Evolutionary conservation across 2,888 invertebrate species (phyloP).

Genomic region (Arenicola marina): DNA sequence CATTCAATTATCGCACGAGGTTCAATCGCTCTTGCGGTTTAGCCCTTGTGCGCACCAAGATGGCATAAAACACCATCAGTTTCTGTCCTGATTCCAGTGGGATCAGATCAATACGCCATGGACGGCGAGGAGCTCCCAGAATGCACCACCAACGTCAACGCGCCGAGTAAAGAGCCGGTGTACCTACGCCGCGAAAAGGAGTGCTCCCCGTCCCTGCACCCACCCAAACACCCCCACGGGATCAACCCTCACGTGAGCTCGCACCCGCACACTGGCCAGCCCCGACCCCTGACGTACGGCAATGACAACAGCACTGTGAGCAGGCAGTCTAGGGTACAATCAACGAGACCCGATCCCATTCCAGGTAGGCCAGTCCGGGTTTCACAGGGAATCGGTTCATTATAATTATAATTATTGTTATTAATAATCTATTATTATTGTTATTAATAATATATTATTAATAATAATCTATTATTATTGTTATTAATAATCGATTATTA

Average conservation of each 20-base stretch:
- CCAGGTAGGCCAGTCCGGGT: conserved; percentile 38
- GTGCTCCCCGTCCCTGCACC: conserved; percentile 43
- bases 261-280: conserved; percentile 49
- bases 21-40: too few species aligned
- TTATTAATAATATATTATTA: too few species aligned
- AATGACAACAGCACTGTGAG: conserved; percentile 59
- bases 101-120: too few species aligned
- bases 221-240: conserved; percentile 57
- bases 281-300: conserved; percentile 44
- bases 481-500: too few species aligned
- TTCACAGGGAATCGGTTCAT: not conserved
- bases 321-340: conserved; percentile 53
- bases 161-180: conserved; percentile 42
- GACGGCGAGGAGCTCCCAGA: conserved; percentile 41
- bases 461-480: too few species aligned
- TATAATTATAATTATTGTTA: not conserved
- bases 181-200: conserved; percentile 54
- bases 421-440: too few species aligned
- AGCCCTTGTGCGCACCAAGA: too few species aligned
- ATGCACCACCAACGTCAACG: conserved; percentile 46
- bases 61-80: too few species aligned
- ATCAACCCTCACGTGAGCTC: conserved; percentile 29
- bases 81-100: too few species aligned
- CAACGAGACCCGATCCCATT: conserved; percentile 51
- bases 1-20: too few species aligned